Evolutionary conservation across 2,113 vertebrate species (phyloP).

Genomic region (Machaerirhynchus nigripectus): DNA sequence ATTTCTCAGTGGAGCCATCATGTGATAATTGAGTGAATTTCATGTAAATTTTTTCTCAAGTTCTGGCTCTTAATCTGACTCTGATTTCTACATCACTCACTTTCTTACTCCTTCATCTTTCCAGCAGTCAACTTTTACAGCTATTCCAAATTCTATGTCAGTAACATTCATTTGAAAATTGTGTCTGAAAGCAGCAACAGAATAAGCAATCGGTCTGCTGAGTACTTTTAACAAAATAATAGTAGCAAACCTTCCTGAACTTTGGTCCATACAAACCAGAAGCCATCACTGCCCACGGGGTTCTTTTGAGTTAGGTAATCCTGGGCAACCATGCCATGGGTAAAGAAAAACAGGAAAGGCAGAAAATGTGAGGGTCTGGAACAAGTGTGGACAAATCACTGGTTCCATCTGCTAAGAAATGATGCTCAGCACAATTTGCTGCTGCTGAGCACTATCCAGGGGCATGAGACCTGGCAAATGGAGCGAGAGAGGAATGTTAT

Average conservation of each 20-base stretch:
- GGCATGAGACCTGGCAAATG: not conserved
- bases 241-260: not conserved
- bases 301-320: not conserved
- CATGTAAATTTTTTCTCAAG: not conserved
- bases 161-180: not conserved
- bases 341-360: not conserved
- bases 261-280: not conserved
- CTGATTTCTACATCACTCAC: not conserved
- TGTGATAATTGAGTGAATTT: not conserved
- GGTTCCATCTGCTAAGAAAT: not conserved
- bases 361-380: not conserved
- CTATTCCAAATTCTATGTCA: not conserved
- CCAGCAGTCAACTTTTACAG: not conserved
- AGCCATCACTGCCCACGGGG: not conserved
- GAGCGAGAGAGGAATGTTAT: not conserved
- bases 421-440: accelerated
- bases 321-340: not conserved
- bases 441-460: not conserved
- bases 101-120: not conserved
- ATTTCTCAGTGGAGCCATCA: not conserved
- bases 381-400: accelerated
- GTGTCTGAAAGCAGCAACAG: not conserved
- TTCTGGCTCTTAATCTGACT: not conserved
- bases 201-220: not conserved
- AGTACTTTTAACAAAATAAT: not conserved